Evolutionary conservation across 2,888 invertebrate genomes (phyloP).

Genomic region (Herminia tarsipennalis): DNA sequence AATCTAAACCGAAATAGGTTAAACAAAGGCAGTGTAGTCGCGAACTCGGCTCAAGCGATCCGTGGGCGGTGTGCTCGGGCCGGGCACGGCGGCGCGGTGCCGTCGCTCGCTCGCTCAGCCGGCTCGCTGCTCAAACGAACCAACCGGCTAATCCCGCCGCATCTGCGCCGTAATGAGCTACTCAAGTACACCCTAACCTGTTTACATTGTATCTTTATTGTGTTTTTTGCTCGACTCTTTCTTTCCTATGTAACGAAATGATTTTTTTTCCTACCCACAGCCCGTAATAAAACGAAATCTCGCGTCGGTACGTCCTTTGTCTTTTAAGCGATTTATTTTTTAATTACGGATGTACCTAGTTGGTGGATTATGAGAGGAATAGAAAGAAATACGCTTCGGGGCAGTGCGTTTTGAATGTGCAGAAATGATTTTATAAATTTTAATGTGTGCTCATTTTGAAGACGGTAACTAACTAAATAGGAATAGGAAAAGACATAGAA

Average conservation of each 20-base stretch:
- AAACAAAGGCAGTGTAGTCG: slow-evolving; percentile 69
- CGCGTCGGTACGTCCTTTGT: slow-evolving; percentile 58
- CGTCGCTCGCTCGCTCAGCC: slow-evolving; percentile 31
- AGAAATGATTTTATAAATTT: slow-evolving; percentile 15
- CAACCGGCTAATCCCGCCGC: slow-evolving; percentile 75
- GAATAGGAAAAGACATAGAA: no score
- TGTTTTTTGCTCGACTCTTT: slow-evolving; percentile 81
- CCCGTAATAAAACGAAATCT: slow-evolving; percentile 76
- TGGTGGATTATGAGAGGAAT: slow-evolving; percentile 31
- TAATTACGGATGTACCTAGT: slow-evolving; percentile 44
- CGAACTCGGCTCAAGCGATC: slow-evolving; percentile 56
- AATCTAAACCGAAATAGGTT: slow-evolving; percentile 84
- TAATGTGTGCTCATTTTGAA: not conserved
- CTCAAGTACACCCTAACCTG: slow-evolving; percentile 85
- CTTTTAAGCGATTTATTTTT: slow-evolving; percentile 55
- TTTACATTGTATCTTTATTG: slow-evolving; percentile 86
- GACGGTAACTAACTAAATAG: no score
- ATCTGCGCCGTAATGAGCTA: slow-evolving; percentile 83
- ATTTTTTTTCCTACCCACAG: slow-evolving; percentile 61
- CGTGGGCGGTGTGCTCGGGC: slow-evolving; percentile 40
- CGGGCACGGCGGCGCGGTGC: slow-evolving; percentile 34
- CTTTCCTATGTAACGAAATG: slow-evolving; percentile 76
- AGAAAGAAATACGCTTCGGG: slow-evolving; percentile 30
- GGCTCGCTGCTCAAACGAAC: slow-evolving; percentile 52
- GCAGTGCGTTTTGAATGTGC: slow-evolving; percentile 8